Evolutionary conservation across 2,113 vertebrate species (phyloP), one percentile per base, ranked within the genome.

Genomic region (Ascaphus truei): DNA sequence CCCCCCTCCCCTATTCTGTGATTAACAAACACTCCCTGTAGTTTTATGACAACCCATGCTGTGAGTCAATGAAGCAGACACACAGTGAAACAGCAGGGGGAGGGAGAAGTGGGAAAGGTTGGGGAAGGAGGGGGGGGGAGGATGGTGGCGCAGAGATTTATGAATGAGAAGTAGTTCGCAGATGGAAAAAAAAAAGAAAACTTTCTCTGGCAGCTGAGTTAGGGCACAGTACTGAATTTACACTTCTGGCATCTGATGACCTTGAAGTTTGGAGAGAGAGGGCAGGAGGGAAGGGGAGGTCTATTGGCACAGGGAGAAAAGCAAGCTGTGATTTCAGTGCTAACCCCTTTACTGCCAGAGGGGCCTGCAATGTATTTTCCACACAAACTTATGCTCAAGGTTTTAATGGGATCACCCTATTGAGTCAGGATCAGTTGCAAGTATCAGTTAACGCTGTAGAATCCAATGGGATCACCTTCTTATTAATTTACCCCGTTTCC

Each of bases 11-110:
- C 36, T 62, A 55, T 60, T 53, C 72, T 68, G 64, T 68, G 72
- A 73, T 73, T 73, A 73, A 73, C 59, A 23, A 45, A 71, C 57
- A 61, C 67, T 71, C 59, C 64, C 72, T 62, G 50, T 68, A 39
- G 72, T 62, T 73, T 68, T 62, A 73, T 68, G 23, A 50, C 25
- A 37, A 22, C 64, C 59, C 72, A n/a, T 30, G 64, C 29, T 55
- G 65, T 12, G 51, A 56, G 64, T 66, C 48, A 66, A 60, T 68
- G 48, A 62, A 56, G 62, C 62, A 67, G 58, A 67, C 64, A 55
- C 47, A 31, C 55, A 73, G 29, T 45, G 57, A 22, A 34, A 57
- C 48, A 62, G 72, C 39, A 53, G 26, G 34, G 16, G 31, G 27
- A 34, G 39, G 65, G 36, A 36, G 66, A 6, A 23, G n/a, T 7